Evolutionary conservation across 2,888 invertebrate genomes (phyloP).

Genomic region (Caenorhabditis doughertyi): DNA sequence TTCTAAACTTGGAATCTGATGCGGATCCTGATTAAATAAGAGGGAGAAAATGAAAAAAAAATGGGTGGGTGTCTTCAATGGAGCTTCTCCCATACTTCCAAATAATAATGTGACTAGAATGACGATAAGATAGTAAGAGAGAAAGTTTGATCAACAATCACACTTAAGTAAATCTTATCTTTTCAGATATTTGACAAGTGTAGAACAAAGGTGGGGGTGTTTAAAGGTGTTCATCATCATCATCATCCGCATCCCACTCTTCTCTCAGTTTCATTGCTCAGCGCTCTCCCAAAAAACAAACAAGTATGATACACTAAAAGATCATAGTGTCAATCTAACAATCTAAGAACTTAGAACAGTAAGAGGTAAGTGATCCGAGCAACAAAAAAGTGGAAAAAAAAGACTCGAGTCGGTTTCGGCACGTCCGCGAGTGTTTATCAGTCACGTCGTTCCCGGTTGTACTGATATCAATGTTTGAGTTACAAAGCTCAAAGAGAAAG

Average conservation of each 20-base stretch:
- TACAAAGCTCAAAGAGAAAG: constrained; percentile 28
- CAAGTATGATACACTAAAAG: constrained; percentile 26
- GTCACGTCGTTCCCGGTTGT: constrained; percentile 55
- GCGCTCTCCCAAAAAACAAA: constrained; percentile 25
- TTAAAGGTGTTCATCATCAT: constrained; percentile 35
- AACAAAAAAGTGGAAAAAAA: constrained; percentile 37
- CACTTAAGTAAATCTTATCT: constrained; percentile 1
- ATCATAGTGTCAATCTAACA: constrained; percentile 51
- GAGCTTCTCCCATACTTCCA: too few relatives aligned
- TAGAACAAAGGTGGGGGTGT: constrained; percentile 51
- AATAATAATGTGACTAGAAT: constrained; percentile 36
- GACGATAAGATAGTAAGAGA: constrained; percentile 29
- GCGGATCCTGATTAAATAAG: not conserved
- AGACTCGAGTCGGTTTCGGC: constrained; percentile 34
- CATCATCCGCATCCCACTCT: constrained; percentile 1
- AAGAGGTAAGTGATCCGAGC: constrained; percentile 17
- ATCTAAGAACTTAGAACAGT: constrained; percentile 7
- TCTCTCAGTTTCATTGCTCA: constrained; percentile 61
- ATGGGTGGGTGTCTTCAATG: not conserved
- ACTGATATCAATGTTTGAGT: constrained; percentile 50
- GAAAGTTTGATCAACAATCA: constrained; percentile 24
- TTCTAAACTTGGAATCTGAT: constrained; percentile 21
- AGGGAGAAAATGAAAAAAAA: not conserved
- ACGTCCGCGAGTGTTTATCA: constrained; percentile 63
- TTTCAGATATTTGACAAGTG: constrained; percentile 53